phyloP scores from a whole-genome alignment of 2,888 invertebrate genomes.

The Callimorpha dominula region DNA sequence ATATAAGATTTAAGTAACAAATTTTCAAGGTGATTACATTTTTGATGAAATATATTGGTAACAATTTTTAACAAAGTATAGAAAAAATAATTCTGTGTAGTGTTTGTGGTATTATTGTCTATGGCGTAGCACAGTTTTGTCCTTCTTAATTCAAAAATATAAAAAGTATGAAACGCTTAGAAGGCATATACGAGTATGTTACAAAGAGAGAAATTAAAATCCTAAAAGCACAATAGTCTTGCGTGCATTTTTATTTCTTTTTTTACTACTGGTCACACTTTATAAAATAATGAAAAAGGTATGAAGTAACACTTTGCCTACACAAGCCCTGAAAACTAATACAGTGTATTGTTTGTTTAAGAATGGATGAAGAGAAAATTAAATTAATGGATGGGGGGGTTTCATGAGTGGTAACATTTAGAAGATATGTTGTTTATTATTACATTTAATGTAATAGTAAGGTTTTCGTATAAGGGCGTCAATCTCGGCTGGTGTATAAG shows the following conservation, averaged over 20 bases:
- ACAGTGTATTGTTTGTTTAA: neutral
- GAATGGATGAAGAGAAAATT: neutral
- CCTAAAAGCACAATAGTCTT: neutral
- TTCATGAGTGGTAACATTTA: slow-evolving; percentile 16
- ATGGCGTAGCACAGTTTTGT: too few species aligned
- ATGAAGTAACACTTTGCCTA: neutral
- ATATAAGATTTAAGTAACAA: neutral
- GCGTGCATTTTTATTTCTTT: neutral
- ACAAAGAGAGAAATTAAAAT: neutral
- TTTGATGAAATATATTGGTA: neutral
- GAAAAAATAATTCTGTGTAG: too few species aligned
- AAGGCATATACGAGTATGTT: too few species aligned
- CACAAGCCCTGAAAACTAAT: neutral
- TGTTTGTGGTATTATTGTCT: too few species aligned
- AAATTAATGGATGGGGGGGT: neutral
- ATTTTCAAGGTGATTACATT: neutral
- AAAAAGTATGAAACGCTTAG: neutral
- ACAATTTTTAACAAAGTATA: too few species aligned
- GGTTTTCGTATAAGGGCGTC: slow-evolving; percentile 60
- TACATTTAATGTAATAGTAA: slow-evolving; percentile 60
- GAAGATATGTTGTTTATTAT: slow-evolving; percentile 54
- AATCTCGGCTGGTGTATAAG: slow-evolving; percentile 47
- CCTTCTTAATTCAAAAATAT: neutral
- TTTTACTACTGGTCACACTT: neutral
- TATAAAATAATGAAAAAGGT: neutral